Evolutionary conservation across 1,140 invertebrate genomes (phyloP).

Genomic region (Tribolium castaneum): DNA sequence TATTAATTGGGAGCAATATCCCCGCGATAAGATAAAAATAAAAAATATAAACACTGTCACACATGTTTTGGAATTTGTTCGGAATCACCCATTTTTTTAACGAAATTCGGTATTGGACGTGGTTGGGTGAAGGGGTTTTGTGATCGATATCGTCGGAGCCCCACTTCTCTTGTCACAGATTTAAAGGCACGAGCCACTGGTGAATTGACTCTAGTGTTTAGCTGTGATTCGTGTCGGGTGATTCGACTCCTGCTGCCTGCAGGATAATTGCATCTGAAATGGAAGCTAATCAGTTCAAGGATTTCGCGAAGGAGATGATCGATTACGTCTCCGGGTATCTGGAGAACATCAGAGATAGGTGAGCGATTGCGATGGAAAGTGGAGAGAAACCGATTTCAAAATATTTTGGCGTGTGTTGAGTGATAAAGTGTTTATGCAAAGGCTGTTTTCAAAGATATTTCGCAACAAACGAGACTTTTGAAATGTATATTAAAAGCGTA

Average conservation of each 20-base stretch:
- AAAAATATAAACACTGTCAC: not conserved
- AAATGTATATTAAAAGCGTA: not conserved
- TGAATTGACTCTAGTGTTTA: conserved; percentile 12
- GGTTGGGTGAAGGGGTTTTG: conserved; percentile 6
- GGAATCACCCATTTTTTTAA: not conserved
- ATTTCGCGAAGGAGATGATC: conserved; percentile 83
- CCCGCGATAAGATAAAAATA: not conserved
- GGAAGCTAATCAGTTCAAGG: conserved; percentile 82
- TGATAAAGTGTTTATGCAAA: not conserved
- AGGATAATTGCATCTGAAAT: conserved; percentile 64
- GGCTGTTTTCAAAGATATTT: not conserved
- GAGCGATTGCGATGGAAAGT: conserved; percentile 47
- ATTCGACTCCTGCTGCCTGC: not conserved
- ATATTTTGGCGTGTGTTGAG: not conserved
- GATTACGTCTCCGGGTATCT: conserved; percentile 86
- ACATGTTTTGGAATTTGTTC: not conserved
- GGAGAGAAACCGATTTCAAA: not conserved
- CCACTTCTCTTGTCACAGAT: conserved; percentile 38
- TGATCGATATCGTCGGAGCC: conserved; percentile 32
- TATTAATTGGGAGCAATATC: not conserved
- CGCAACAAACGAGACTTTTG: not conserved
- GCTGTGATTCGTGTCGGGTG: conserved; percentile 18
- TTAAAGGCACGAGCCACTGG: conserved; percentile 36
- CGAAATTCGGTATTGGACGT: not conserved
- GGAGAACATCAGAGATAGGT: conserved; percentile 87